phyloP scores from a whole-genome alignment of 2,888 invertebrate genomes.

The Tyria jacobaeae region DNA sequence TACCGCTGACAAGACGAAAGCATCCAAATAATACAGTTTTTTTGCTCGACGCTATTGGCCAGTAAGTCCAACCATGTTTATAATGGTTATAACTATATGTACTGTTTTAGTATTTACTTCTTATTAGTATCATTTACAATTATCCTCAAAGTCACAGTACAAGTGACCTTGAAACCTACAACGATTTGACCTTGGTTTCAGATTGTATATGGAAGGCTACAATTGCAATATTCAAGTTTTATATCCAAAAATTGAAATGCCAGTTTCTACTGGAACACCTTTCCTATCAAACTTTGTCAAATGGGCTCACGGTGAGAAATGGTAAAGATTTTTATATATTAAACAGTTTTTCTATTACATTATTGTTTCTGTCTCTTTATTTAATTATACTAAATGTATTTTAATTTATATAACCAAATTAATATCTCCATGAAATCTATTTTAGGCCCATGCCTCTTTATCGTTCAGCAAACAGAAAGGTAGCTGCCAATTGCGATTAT shows the following conservation, averaged over 20 bases:
- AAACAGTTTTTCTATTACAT: neutral
- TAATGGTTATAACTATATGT: too few species aligned
- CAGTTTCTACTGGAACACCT: constrained; percentile 93
- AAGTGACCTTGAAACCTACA: too few species aligned
- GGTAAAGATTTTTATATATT: constrained; percentile 68
- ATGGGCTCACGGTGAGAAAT: constrained; percentile 93
- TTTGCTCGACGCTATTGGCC: constrained; percentile 88
- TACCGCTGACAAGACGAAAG: constrained; percentile 91
- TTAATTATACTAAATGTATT: too few species aligned
- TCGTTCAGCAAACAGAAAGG: neutral
- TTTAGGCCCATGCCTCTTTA: constrained; percentile 32
- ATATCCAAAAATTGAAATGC: constrained; percentile 91
- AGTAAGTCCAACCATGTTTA: constrained; percentile 83
- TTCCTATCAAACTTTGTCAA: constrained; percentile 92
- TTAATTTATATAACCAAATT: neutral
- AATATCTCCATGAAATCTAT: neutral
- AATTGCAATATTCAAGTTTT: constrained; percentile 89
- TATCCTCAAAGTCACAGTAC: too few species aligned
- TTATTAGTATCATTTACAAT: too few species aligned
- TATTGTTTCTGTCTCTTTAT: neutral
- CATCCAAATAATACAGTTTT: constrained; percentile 87
- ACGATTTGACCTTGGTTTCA: constrained; percentile 78
- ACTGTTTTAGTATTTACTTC: too few species aligned
- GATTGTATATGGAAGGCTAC: constrained; percentile 90
- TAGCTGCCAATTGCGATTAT: constrained; percentile 25